Evolutionary conservation across 1,140 invertebrate genomes (phyloP), one percentile per base, ranked within the genome.

Genomic region (Drosophila quadrilineata): DNA sequence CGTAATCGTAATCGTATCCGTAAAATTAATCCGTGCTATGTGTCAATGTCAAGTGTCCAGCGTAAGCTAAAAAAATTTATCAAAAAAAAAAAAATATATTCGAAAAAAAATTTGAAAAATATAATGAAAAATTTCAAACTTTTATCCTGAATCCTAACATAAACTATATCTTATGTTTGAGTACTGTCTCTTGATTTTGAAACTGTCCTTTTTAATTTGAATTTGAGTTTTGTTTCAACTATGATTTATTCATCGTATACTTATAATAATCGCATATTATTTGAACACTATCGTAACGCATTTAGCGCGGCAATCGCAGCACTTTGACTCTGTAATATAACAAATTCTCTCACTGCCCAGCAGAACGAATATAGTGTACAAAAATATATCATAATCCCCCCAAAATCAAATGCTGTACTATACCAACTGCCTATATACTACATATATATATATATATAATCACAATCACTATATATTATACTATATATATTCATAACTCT

Each of bases 1-100:
- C 28, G 52, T 56, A 56, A 22, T 12, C 26, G 38, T 60, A 54
- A 26, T 10, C 43, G 56, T 62, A 56, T 29, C 59, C 63, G 75
- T 75, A 59, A 69, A 59, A 16, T 46, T 16, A 22, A 38, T 9
- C 36, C 36, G 36, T 38, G 21, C 21, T 38, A 19, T 64, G 60
- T 79, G 75, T 75, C 71, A 75, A 71, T 80, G 71, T 82, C 76
- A 75, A 80, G 71, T 69, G 76, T 80, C 46, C 46, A 66, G 63
- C 63, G 63, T 66, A 66, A 66, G 56, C 19, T 38, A 40, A 28
- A 59, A 22, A 26, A 14, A n/a, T n/a, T n/a, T n/a, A n/a, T n/a
- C n/a, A n/a, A n/a, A 10, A 52, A 68, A 77, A 48, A 60, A 41
- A 56, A 53, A 66, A 38, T 28, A 41, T 36, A 38, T n/a, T n/a